Evolutionary conservation across 2,888 invertebrate species (phyloP).

Genomic region (Volucella bombylans): DNA sequence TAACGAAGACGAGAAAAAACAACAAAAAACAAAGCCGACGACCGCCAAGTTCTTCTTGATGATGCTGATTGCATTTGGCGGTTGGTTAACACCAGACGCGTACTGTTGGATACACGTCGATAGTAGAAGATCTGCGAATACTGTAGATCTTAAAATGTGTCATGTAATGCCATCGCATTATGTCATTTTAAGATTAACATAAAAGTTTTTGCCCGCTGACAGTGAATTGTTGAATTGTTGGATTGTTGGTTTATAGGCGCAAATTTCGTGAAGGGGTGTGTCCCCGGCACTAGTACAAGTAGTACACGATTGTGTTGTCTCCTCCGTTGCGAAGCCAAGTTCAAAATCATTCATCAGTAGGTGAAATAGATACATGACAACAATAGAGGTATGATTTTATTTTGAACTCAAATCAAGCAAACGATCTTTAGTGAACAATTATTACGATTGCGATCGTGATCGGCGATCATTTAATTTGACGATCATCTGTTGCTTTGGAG

Average conservation of each 20-base stretch:
- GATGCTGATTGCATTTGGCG: conserved; percentile 47
- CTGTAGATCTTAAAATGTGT: conserved; percentile 58
- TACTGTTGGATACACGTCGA: conserved; percentile 14
- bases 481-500: conserved; percentile 29
- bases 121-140: conserved; percentile 7
- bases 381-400: not conserved
- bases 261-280: conserved; percentile 54
- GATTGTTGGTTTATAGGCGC: not conserved
- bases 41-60: too few relatives aligned
- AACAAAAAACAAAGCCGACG: too few relatives aligned
- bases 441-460: conserved; percentile 3
- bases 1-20: not conserved
- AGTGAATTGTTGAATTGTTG: not conserved
- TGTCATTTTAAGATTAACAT: conserved; percentile 67
- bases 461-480: too few relatives aligned
- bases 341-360: conserved; percentile 45
- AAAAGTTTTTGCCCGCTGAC: conserved; percentile 29
- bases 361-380: too few relatives aligned
- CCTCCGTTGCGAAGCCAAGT: conserved; percentile 49
- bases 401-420: conserved; percentile 48
- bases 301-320: conserved; percentile 24
- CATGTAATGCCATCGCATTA: conserved; percentile 67
- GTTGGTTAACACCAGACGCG: conserved; percentile 32
- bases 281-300: conserved; percentile 20
- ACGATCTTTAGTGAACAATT: conserved; percentile 46